These are phyloP conservation scores for Drosophila pegasa DNA, from an alignment of 2,888 invertebrate species.

Conservation along the genomic window DNA sequence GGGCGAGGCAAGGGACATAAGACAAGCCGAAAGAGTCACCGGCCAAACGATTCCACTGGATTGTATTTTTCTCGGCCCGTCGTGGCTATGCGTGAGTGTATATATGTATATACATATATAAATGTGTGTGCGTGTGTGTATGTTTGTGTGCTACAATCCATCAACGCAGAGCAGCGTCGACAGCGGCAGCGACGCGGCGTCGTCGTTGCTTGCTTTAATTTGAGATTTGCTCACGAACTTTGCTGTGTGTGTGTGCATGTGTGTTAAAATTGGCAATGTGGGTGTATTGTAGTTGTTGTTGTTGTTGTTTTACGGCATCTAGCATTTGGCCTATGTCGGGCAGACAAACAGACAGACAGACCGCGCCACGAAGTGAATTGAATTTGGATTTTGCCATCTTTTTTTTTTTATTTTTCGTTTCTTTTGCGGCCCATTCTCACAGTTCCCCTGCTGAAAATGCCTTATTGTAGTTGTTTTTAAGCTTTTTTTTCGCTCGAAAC, in stretches of 20 bases:
- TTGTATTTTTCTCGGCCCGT: constrained; percentile 54
- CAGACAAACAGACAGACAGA: constrained; percentile 7
- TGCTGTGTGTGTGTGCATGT: constrained; percentile 20
- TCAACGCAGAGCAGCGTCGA: constrained; percentile 50
- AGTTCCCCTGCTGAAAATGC: constrained; percentile 18
- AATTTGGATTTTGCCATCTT: constrained; percentile 61
- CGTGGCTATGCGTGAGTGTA: constrained; percentile 26
- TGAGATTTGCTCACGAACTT: constrained; percentile 73
- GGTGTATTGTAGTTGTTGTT: constrained; percentile 37
- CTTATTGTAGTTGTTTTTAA: constrained; percentile 17
- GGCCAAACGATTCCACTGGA: constrained; percentile 63
- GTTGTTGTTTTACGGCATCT: constrained; percentile 26
- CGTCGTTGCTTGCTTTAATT: constrained; percentile 72
- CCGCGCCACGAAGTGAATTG: constrained; percentile 64
- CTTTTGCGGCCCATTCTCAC: constrained; percentile 35
- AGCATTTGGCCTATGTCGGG: constrained; percentile 37
- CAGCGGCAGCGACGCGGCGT: constrained; percentile 35
- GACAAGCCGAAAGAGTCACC: constrained; percentile 58
- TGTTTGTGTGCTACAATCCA: constrained; percentile 63
- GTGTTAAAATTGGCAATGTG: constrained; percentile 53
- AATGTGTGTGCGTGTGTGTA: constrained; percentile 5
- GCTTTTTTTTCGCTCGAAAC: constrained; percentile 32
- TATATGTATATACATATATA: neutral
- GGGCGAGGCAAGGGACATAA: constrained; percentile 50
- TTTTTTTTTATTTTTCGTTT: constrained; percentile 17